A percentile compares a stretch with the other conserved stretches of the same genome.
These are phyloP conservation scores for Melinaea marsaeus DNA, from an alignment of 2,888 invertebrate species.

Conservation along the genomic window DNA sequence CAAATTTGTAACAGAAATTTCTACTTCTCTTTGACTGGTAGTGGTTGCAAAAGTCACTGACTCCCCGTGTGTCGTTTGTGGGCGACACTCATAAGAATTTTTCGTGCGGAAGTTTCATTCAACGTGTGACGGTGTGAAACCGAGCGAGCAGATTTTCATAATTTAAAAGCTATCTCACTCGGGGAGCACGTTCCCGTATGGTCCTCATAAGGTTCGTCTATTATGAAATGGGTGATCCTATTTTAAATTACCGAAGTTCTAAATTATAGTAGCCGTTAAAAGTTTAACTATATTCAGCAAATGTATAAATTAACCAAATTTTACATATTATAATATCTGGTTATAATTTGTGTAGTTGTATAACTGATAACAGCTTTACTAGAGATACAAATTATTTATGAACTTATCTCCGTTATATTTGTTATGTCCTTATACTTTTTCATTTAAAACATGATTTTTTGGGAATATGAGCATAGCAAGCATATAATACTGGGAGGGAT, in stretches of 20 bases:
- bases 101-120: conserved; percentile 59
- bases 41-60: conserved; percentile 69
- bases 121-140: conserved; percentile 29
- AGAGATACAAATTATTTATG: too few species aligned
- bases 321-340: neutral
- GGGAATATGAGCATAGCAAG: too few species aligned
- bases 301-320: conserved; percentile 2
- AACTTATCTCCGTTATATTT: too few species aligned
- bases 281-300: neutral
- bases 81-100: conserved; percentile 74
- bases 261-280: conserved; percentile 16
- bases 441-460: too few species aligned
- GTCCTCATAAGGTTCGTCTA: conserved; percentile 22
- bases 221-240: conserved; percentile 20
- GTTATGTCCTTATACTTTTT: too few species aligned
- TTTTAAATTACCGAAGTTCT: conserved; percentile 25
- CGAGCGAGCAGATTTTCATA: too few species aligned
- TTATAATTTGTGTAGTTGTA: too few species aligned
- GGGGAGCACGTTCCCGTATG: conserved; percentile 26
- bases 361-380: too few species aligned
- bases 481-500: too few species aligned
- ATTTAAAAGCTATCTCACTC: conserved; percentile 39
- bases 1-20: conserved; percentile 75
- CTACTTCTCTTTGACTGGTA: conserved; percentile 75
- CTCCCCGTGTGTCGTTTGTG: conserved; percentile 64